These are phyloP conservation scores for Gastracanthus pulcherrimus DNA, from an alignment of 2,888 invertebrate genomes.

Conservation along the genomic window DNA sequence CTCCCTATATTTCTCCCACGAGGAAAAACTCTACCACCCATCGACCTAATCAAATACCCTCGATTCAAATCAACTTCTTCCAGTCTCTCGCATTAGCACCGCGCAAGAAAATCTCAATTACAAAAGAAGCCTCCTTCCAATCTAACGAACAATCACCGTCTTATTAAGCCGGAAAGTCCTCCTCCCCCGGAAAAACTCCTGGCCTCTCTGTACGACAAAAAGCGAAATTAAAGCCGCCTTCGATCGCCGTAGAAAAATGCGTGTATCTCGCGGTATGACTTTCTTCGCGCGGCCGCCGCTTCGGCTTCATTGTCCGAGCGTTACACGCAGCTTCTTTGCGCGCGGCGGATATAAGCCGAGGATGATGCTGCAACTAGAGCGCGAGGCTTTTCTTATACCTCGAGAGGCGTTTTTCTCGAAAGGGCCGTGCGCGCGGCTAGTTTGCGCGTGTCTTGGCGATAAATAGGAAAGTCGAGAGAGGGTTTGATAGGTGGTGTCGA, in stretches of 20 bases:
- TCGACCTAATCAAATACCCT: not conserved
- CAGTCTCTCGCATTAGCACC: too few relatives aligned
- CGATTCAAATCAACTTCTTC: not conserved
- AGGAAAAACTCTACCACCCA: too few relatives aligned
- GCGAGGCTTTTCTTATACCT: not conserved
- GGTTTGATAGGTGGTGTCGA: not conserved
- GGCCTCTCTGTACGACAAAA: not conserved
- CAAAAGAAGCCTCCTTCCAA: too few relatives aligned
- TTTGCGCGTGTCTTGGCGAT: too few relatives aligned
- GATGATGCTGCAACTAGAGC: slow-evolving; percentile 13
- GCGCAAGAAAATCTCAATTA: not conserved
- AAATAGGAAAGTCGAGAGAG: too few relatives aligned
- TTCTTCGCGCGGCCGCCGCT: not conserved
- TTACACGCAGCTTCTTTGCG: slow-evolving; percentile 6
- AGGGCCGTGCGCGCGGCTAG: too few relatives aligned
- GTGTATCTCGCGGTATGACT: not conserved
- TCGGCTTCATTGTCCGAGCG: slow-evolving; percentile 17
- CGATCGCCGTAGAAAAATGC: not conserved
- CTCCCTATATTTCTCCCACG: too few relatives aligned
- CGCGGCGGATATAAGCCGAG: slow-evolving; percentile 2
- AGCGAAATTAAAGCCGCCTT: not conserved
- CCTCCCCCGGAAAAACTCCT: not conserved
- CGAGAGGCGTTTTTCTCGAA: too few relatives aligned
- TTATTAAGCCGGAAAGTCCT: not conserved
- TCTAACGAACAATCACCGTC: not conserved